These are phyloP conservation scores for Lepidochrysops patricia DNA, from an alignment of 2,888 invertebrate species.

Conservation along the genomic window DNA sequence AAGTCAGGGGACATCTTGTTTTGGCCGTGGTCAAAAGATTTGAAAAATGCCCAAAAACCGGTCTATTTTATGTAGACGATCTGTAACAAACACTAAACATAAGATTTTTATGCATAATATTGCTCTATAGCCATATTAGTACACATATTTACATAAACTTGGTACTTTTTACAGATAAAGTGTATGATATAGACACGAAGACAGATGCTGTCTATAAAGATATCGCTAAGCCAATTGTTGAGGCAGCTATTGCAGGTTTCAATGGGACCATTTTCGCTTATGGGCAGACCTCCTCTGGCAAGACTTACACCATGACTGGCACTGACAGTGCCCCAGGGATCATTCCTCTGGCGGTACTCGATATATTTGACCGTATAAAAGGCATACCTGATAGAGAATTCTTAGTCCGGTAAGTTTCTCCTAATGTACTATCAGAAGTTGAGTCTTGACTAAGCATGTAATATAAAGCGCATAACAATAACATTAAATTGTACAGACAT, in stretches of 20 bases:
- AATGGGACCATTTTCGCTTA: constrained; percentile 94
- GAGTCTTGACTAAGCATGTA: no score
- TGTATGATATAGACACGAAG: constrained; percentile 75
- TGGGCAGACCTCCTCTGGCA: constrained; percentile 93
- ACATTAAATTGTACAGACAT: no score
- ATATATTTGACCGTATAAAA: constrained; percentile 80
- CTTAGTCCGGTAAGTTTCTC: constrained; percentile 76
- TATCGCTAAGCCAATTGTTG: constrained; percentile 81
- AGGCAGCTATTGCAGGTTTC: constrained; percentile 81
- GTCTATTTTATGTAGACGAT: no score
- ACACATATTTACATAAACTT: no score
- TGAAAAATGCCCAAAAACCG: no score
- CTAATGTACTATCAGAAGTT: no score
- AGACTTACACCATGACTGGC: constrained; percentile 90
- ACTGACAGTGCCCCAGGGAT: constrained; percentile 80
- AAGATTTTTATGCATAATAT: no score
- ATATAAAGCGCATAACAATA: no score
- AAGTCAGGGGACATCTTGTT: no score
- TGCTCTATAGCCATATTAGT: no score
- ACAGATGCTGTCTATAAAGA: constrained; percentile 79
- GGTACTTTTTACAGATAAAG: constrained; percentile 80
- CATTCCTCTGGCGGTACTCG: constrained; percentile 80
- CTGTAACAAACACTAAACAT: no score
- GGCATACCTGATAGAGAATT: constrained; percentile 79
- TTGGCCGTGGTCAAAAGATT: no score